Percentiles rank a stretch among this genome's conserved stretches.
phyloP scores from a whole-genome alignment of 2,888 invertebrate species.

The Allacma fusca region DNA sequence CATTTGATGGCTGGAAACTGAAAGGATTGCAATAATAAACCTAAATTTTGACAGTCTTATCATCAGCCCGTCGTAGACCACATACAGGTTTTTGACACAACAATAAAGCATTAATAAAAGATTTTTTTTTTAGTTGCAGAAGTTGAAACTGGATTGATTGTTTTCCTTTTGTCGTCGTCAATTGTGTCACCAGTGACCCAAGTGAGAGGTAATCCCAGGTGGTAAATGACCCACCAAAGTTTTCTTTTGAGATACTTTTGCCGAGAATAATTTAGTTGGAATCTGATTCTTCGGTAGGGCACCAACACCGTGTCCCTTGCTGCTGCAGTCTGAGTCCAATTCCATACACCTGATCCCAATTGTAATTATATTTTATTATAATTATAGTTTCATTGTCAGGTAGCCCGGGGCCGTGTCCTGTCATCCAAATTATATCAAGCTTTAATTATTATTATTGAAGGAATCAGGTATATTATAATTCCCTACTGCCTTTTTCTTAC shows the following conservation, averaged over 20 bases:
- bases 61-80: too few species aligned
- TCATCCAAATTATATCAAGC: too few species aligned
- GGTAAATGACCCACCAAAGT: slow-evolving; percentile 14
- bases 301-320: slow-evolving; percentile 8
- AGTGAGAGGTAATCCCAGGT: neutral
- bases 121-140: slow-evolving; percentile 27
- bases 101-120: neutral
- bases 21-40: slow-evolving; percentile 14
- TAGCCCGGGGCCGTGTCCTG: neutral
- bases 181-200: neutral
- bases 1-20: slow-evolving; percentile 22
- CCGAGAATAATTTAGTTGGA: slow-evolving; percentile 34
- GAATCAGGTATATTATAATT: too few species aligned
- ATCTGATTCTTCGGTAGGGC: slow-evolving; percentile 31
- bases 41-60: slow-evolving; percentile 9
- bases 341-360: neutral
- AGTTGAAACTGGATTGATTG: slow-evolving; percentile 29
- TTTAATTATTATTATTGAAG: too few species aligned
- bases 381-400: slow-evolving; percentile 1
- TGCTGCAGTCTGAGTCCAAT: slow-evolving; percentile 23
- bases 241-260: slow-evolving; percentile 8
- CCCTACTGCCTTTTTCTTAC: too few species aligned
- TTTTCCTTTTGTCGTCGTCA: slow-evolving; percentile 16
- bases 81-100: too few species aligned
- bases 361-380: slow-evolving; percentile 28